A percentile compares a stretch with the other conserved stretches of the same genome.
phyloP scores from a whole-genome alignment of 2,888 invertebrate species.

The Taphrorychus bicolor region DNA sequence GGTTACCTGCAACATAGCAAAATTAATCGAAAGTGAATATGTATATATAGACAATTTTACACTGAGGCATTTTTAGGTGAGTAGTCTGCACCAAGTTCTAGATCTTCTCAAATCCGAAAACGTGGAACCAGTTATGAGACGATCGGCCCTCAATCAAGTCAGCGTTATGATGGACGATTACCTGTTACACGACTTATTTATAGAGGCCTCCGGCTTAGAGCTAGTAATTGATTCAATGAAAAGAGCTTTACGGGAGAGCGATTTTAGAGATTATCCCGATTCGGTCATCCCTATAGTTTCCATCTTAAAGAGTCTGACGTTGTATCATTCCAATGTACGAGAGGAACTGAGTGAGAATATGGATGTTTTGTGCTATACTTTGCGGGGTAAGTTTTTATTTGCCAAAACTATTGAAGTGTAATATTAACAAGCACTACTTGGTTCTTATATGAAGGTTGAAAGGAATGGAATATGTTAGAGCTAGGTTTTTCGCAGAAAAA shows the following conservation, averaged over 20 bases:
- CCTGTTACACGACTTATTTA: constrained; percentile 67
- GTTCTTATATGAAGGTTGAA: too few species aligned
- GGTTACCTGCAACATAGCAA: not conserved
- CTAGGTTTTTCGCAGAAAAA: constrained; percentile 30
- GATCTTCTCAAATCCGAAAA: constrained; percentile 55
- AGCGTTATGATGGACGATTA: constrained; percentile 71
- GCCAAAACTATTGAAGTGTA: too few species aligned
- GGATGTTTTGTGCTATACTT: constrained; percentile 59
- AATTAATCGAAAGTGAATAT: too few species aligned
- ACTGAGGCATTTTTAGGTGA: constrained; percentile 56
- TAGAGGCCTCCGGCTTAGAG: constrained; percentile 65
- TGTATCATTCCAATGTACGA: constrained; percentile 65
- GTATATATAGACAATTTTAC: too few species aligned
- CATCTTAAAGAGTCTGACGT: constrained; percentile 62
- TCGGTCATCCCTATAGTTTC: constrained; percentile 62
- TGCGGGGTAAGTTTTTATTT: constrained; percentile 56
- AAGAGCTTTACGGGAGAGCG: constrained; percentile 59
- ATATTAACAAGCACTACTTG: too few species aligned
- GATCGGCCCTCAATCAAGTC: constrained; percentile 72
- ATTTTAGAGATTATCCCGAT: constrained; percentile 63
- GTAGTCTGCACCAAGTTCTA: constrained; percentile 60
- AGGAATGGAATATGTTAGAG: too few species aligned
- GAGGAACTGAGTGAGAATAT: constrained; percentile 63
- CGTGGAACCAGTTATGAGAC: constrained; percentile 70
- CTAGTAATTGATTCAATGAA: constrained; percentile 62